Evolutionary conservation across 2,797 vertebrate genomes (phyloP).

Genomic region (Synanceia verrucosa): DNA sequence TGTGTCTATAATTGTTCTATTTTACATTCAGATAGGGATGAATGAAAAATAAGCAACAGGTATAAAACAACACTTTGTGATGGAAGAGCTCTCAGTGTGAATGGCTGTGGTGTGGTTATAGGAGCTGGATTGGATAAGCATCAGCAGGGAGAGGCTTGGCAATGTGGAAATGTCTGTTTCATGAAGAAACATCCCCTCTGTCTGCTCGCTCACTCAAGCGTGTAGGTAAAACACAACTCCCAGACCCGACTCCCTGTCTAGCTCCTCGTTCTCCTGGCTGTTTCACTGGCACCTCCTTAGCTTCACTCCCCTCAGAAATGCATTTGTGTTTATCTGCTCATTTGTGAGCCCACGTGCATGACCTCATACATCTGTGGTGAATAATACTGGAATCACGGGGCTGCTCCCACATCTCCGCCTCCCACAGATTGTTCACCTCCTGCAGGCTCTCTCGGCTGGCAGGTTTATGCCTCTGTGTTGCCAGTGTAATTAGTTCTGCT

Average conservation of each 20-base stretch:
- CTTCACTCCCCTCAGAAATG: neutral
- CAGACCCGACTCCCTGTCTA: constrained; percentile 2
- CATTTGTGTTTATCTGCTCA: neutral
- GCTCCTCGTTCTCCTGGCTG: constrained; percentile 16
- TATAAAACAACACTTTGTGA: neutral
- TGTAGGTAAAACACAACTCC: constrained; percentile 49
- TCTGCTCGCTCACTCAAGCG: constrained; percentile 53
- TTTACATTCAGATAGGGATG: constrained; percentile 9
- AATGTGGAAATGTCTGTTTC: constrained; percentile 31
- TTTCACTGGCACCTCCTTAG: constrained; percentile 21
- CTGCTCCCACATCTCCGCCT: constrained; percentile 24
- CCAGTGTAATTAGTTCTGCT: constrained; percentile 64
- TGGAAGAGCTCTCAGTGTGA: constrained; percentile 23
- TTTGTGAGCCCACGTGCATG: constrained; percentile 19
- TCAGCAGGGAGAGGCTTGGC: constrained; percentile 16
- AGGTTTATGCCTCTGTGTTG: constrained; percentile 35
- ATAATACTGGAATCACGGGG: constrained; percentile 7
- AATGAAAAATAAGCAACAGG: constrained; percentile 15
- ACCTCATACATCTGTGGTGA: constrained; percentile 32
- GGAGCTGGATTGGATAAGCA: constrained; percentile 31
- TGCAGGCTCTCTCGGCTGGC: constrained; percentile 45
- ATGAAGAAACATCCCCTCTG: constrained; percentile 42
- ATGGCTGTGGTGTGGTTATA: constrained; percentile 9
- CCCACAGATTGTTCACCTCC: constrained; percentile 8
- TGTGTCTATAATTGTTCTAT: constrained; percentile 14